Evolutionary conservation across 1,140 invertebrate genomes (phyloP).

Genomic region (Pogonomyrmex barbatus): DNA sequence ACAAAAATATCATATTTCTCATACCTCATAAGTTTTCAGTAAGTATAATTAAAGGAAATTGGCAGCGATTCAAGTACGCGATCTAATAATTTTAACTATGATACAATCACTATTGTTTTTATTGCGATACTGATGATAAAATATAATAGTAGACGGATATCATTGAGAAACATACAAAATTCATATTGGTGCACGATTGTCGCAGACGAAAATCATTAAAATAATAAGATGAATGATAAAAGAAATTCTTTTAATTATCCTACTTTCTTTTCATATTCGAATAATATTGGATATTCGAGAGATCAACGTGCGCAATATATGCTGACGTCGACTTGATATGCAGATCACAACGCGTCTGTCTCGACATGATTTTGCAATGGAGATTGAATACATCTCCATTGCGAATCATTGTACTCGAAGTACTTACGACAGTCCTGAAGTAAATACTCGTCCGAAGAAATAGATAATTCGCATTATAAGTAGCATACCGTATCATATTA

Average conservation of each 20-base stretch:
- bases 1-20: neutral
- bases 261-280: constrained; percentile 29
- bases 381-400: constrained; percentile 31
- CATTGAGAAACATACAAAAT: neutral
- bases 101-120: neutral
- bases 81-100: neutral
- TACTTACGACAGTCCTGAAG: neutral
- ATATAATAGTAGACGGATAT: neutral
- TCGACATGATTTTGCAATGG: constrained; percentile 40
- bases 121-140: neutral
- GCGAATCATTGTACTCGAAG: constrained; percentile 4
- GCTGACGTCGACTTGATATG: constrained; percentile 21
- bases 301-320: constrained; percentile 29
- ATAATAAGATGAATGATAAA: constrained; percentile 28
- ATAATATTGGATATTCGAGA: neutral
- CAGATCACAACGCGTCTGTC: constrained; percentile 38
- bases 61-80: neutral
- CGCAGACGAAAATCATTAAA: neutral
- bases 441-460: neutral
- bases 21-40: neutral
- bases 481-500: neutral
- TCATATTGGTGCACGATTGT: neutral
- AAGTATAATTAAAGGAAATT: neutral
- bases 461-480: neutral
- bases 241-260: neutral